These are phyloP conservation scores for Leptura quadrifasciata DNA, from an alignment of 2,888 invertebrate species.

Conservation along the genomic window DNA sequence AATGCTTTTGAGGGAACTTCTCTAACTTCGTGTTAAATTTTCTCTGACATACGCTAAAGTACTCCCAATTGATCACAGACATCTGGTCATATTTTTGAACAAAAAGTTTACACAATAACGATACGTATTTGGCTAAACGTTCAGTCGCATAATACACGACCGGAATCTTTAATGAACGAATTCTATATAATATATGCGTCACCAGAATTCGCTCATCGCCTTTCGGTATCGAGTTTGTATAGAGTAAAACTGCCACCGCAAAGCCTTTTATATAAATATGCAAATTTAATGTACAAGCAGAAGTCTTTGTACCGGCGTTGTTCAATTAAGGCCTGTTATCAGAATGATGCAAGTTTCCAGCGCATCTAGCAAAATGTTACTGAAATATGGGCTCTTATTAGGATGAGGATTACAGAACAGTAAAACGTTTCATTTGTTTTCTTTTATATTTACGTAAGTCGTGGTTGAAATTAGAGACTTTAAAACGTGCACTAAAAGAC, in stretches of 20 bases:
- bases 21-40: too few species aligned
- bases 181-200: not conserved
- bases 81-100: too few species aligned
- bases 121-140: not conserved
- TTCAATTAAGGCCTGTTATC: not conserved
- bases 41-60: too few species aligned
- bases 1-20: too few species aligned
- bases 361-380: not conserved
- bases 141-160: not conserved
- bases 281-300: not conserved
- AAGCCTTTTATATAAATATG: not conserved
- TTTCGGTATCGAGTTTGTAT: not conserved
- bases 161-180: not conserved
- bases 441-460: too few species aligned
- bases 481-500: too few species aligned
- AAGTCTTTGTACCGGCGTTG: not conserved
- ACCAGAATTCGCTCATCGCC: not conserved
- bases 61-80: too few species aligned
- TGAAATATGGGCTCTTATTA: too few species aligned
- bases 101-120: too few species aligned
- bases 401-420: too few species aligned
- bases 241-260: not conserved
- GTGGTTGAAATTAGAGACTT: too few species aligned
- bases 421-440: too few species aligned
- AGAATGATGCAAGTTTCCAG: not conserved